phyloP scores from a whole-genome alignment of 1,140 invertebrate genomes.

The Drosophila sp. region DNA sequence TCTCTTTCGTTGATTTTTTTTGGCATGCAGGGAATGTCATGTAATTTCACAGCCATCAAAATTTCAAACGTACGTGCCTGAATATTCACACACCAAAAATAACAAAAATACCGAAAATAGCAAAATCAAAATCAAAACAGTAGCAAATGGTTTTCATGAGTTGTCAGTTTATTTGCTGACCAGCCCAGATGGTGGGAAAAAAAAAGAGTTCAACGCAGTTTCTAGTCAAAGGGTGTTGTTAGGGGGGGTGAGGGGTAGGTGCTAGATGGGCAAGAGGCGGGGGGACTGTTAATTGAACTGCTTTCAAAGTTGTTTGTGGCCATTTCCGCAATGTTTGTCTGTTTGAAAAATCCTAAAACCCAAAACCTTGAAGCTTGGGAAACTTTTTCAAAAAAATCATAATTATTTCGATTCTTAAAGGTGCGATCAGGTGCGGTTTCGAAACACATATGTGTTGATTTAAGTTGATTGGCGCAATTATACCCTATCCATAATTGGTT shows the following conservation, averaged over 20 bases:
- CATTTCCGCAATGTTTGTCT: constrained; percentile 52
- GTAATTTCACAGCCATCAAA: constrained; percentile 51
- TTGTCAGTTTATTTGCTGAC: constrained; percentile 39
- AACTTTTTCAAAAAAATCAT: constrained; percentile 29
- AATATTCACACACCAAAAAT: constrained; percentile 37
- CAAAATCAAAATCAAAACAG: constrained; percentile 52
- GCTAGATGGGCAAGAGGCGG: background rate
- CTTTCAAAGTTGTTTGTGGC: constrained; percentile 38
- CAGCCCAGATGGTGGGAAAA: constrained; percentile 54
- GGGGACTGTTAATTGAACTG: constrained; percentile 65
- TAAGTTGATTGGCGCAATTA: too few species aligned
- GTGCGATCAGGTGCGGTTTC: constrained; percentile 13
- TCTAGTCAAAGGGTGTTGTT: background rate
- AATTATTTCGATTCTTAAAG: constrained; percentile 6
- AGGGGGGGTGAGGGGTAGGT: background rate
- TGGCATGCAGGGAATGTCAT: constrained; percentile 67
- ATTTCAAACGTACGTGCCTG: constrained; percentile 31
- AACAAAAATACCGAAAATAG: constrained; percentile 16
- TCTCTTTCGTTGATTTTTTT: constrained; percentile 23
- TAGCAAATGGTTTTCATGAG: constrained; percentile 54
- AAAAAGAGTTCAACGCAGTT: constrained; percentile 18
- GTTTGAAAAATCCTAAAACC: constrained; percentile 29
- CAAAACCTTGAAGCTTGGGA: constrained; percentile 64
- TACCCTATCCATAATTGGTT: too few species aligned
- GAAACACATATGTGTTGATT: background rate